Evolutionary conservation across 2,113 vertebrate genomes (phyloP).

Genomic region (Oenanthe oenanthe): DNA sequence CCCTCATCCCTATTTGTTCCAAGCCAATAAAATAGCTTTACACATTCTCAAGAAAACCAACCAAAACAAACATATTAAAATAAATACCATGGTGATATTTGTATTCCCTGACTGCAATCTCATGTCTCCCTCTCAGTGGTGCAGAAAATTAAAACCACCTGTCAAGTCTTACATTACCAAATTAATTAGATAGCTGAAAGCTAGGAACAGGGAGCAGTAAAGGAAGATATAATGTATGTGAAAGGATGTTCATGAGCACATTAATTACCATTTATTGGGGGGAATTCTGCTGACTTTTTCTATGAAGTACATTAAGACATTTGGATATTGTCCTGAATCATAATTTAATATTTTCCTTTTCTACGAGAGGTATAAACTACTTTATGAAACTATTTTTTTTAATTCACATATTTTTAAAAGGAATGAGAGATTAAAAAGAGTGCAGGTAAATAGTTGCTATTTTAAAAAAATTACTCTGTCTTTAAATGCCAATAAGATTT

Average conservation of each 20-base stretch:
- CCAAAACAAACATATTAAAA: not conserved
- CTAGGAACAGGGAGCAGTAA: conserved; percentile 16
- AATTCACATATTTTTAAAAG: not conserved
- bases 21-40: not conserved
- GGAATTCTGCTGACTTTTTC: not conserved
- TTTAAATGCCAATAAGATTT: not conserved
- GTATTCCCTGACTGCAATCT: conserved; percentile 31
- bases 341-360: not conserved
- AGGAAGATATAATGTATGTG: not conserved
- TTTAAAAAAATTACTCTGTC: not conserved
- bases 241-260: conserved; percentile 6
- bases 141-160: conserved; percentile 68
- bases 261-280: not conserved
- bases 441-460: not conserved
- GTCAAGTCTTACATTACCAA: conserved; percentile 45
- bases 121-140: conserved; percentile 28
- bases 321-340: not conserved
- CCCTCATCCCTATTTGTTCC: not conserved
- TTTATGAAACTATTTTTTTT: not conserved
- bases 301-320: not conserved
- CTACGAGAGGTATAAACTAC: not conserved
- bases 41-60: not conserved
- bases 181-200: conserved; percentile 60
- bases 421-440: not conserved
- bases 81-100: conserved; percentile 17